Evolutionary conservation across 2,888 invertebrate genomes (phyloP).

Genomic region (Nomada goodeniana): DNA sequence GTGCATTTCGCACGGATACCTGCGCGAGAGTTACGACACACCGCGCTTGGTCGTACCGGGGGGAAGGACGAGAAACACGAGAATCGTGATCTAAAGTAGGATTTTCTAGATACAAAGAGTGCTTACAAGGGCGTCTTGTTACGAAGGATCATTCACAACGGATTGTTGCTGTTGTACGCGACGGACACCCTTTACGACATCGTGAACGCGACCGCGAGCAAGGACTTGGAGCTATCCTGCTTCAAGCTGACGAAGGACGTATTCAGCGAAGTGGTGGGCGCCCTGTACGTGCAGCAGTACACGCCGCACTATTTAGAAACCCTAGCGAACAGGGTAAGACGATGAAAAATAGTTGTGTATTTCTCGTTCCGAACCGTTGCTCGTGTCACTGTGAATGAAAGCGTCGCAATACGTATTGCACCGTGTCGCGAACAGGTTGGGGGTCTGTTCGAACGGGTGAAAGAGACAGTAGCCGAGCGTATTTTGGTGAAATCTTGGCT

Average conservation of each 20-base stretch:
- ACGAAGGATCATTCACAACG: constrained; percentile 85
- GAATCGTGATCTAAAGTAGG: neutral
- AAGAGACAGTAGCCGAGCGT: constrained; percentile 83
- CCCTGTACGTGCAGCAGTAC: constrained; percentile 84
- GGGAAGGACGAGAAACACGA: neutral
- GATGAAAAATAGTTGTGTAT: neutral
- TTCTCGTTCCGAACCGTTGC: neutral
- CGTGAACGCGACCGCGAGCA: constrained; percentile 82
- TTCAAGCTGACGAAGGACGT: constrained; percentile 82
- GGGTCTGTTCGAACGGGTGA: constrained; percentile 83
- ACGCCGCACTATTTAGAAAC: constrained; percentile 82
- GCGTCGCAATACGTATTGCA: neutral
- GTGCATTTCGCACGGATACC: neutral
- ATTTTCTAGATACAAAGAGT: neutral
- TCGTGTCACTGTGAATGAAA: neutral
- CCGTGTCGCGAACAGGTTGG: constrained; percentile 71
- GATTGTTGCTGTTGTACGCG: constrained; percentile 84
- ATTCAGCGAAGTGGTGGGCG: constrained; percentile 83
- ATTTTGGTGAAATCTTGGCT: constrained; percentile 84
- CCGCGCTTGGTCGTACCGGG: too few relatives aligned
- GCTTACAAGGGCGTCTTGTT: constrained; percentile 19
- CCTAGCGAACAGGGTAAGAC: constrained; percentile 82
- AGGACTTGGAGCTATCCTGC: constrained; percentile 82
- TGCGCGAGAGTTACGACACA: neutral
- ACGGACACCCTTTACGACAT: constrained; percentile 84